Evolutionary conservation across 2,888 invertebrate species (phyloP), one percentile per base, ranked within the genome.

Genomic region (Phalera bucephala): DNA sequence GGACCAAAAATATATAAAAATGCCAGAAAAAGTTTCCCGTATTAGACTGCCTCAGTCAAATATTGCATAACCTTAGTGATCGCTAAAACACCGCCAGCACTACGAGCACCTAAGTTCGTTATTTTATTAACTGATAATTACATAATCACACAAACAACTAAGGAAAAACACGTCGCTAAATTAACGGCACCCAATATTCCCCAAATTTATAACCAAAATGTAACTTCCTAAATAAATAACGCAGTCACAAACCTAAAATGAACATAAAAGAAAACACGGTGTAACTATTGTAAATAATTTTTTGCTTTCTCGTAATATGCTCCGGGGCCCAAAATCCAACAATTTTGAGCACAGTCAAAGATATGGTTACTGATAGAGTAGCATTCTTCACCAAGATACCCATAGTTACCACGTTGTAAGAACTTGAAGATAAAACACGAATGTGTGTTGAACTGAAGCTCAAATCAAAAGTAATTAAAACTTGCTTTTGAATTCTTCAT

Each of bases 241-340:
- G n/a, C n/a, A n/a, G n/a, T n/a, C n/a, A n/a, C n/a, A n/a, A n/a
- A 90, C 90, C 90, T 35, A 88, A 61, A 9, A 85, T 31, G 44
- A 81, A 78, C 75, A 84, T 80, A 22, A 89, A 86, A 0, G 66
- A 70, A 13, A 81, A 49, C 2, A 65, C 48, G n/a, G 72, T 65
- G 21, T 80, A 83, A 20, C 56, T 59, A 34, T 61, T 62, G 32
- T 88, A 89, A 1, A 78, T n/a, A 0, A 52, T 11, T 22, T 45
- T 67, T 20, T 49, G 53, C 3, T 26, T 32, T 1, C 38, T 45
- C 0, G 26, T 40, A 23, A 81, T 35, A 1, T 39, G 34, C 1
- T 70, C 64, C 0, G 88, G 79, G 0, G 69, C 53, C 90, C 90
- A 90, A 31, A 88, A 84, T 0, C 90, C 90, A 0, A 73, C 71